Conservation (phyloP, 1,140 invertebrate genomes). For the Sycobia sp. region DNA sequence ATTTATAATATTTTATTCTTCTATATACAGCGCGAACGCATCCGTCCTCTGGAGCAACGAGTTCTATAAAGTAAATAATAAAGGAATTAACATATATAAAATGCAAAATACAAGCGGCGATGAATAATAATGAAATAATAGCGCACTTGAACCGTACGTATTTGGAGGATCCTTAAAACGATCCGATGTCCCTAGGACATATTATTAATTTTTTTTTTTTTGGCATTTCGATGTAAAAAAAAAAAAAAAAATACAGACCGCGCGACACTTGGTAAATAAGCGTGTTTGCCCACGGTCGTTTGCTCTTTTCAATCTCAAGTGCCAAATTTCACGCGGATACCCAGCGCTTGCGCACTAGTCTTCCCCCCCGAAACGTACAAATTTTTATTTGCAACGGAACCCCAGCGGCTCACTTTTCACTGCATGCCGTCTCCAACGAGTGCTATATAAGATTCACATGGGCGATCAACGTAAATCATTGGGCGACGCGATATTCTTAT, state of each 20-base stretch:
- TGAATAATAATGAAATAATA: constrained; percentile 18
- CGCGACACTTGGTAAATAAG: too few species aligned
- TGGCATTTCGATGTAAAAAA: too few species aligned
- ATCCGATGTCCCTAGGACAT: constrained; percentile 13
- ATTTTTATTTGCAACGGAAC: background rate
- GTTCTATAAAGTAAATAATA: constrained; percentile 10
- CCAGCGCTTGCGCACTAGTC: constrained; percentile 6
- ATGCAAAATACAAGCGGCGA: constrained; percentile 18
- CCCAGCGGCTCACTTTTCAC: background rate
- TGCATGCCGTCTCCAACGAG: background rate
- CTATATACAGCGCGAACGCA: constrained; percentile 9
- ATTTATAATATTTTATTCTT: constrained; percentile 23
- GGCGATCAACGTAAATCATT: constrained; percentile 14
- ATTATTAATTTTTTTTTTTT: too few species aligned
- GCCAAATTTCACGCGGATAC: background rate
- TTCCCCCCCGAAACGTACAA: constrained; percentile 24
- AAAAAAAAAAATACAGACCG: too few species aligned
- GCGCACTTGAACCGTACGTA: constrained; percentile 26
- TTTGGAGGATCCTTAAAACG: constrained; percentile 9
- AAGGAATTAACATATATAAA: background rate
- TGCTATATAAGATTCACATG: constrained; percentile 4
- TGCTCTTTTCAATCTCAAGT: constrained; percentile 9
- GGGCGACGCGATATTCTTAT: constrained; percentile 12
- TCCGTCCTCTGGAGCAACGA: constrained; percentile 24
- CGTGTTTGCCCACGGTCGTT: too few species aligned